Percentiles rank a stretch among this genome's conserved stretches.
These are phyloP conservation scores for Ernsta delagoae DNA, from an alignment of 2,888 invertebrate species.

Conservation along the genomic window DNA sequence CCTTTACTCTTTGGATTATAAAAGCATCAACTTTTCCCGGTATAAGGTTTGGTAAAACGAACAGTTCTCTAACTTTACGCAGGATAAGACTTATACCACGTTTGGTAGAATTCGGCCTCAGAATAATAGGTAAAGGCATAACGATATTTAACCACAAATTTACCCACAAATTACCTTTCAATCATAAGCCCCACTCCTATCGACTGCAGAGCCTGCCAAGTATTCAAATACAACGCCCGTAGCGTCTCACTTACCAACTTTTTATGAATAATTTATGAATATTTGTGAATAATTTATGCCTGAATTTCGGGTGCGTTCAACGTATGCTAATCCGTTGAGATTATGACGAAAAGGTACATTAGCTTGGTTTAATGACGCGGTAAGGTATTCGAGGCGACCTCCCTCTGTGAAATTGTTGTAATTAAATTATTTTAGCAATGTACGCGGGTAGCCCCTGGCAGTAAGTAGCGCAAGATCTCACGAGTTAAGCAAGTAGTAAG, in stretches of 20 bases:
- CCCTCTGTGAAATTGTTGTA: constrained; percentile 20
- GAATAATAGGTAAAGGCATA: too few relatives aligned
- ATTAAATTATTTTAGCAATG: constrained; percentile 27
- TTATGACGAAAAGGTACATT: constrained; percentile 43
- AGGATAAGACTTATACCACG: too few relatives aligned
- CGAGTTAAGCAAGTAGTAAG: too few relatives aligned
- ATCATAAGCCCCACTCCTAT: constrained; percentile 5
- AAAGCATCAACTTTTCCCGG: too few relatives aligned
- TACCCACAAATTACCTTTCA: constrained; percentile 7
- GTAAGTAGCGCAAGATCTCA: too few relatives aligned
- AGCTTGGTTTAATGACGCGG: constrained; percentile 43
- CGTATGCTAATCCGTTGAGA: constrained; percentile 33
- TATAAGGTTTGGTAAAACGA: too few relatives aligned
- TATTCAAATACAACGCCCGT: constrained; percentile 24
- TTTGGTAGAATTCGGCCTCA: too few relatives aligned
- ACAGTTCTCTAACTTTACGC: too few relatives aligned
- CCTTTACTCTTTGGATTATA: too few relatives aligned
- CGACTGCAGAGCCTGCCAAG: constrained; percentile 12
- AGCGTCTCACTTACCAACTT: constrained; percentile 18
- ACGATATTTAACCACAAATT: background rate
- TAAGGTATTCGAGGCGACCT: constrained; percentile 40
- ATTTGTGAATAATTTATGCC: constrained; percentile 28
- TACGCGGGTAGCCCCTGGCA: too few relatives aligned
- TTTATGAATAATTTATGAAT: constrained; percentile 28
- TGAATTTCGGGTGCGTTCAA: constrained; percentile 27